A percentile compares a stretch with the other conserved stretches of the same genome.
phyloP scores from a whole-genome alignment of 64 coral and sea anemone species.

The Montipora capricornis region DNA sequence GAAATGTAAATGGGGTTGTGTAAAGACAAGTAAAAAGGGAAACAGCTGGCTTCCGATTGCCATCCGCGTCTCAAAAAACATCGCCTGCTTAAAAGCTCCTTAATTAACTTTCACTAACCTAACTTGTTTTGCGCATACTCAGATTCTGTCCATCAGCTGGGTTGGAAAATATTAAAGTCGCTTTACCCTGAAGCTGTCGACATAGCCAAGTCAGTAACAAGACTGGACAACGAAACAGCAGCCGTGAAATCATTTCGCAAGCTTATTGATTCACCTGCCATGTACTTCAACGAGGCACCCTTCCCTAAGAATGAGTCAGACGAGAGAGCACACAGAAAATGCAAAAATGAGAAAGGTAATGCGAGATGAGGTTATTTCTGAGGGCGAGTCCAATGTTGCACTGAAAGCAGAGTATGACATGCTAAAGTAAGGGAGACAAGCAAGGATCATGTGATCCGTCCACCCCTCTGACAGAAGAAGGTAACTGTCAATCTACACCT shows the following conservation, averaged over 20 bases:
- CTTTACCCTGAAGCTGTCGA: slow-evolving; percentile 78
- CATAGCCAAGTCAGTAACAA: slow-evolving; percentile 65
- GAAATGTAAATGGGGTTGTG: too few species aligned
- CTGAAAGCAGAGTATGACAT: too few species aligned
- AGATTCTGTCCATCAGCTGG: slow-evolving; percentile 82
- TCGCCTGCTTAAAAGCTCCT: too few species aligned
- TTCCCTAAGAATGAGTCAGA: slow-evolving; percentile 91
- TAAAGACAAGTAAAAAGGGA: too few species aligned
- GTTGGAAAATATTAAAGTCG: slow-evolving; percentile 69
- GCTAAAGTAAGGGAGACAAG: too few species aligned
- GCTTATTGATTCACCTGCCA: slow-evolving; percentile 72
- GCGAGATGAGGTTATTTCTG: not conserved
- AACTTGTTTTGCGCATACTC: not conserved
- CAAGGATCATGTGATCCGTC: too few species aligned
- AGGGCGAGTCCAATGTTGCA: too few species aligned
- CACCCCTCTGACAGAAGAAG: too few species aligned
- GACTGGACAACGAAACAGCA: slow-evolving; percentile 42
- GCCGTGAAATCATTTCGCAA: slow-evolving; percentile 67
- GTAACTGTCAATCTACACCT: too few species aligned
- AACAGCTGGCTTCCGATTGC: too few species aligned
- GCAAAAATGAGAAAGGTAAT: slow-evolving; percentile 38
- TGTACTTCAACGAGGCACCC: slow-evolving; percentile 83
- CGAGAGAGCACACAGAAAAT: slow-evolving; percentile 55
- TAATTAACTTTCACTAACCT: not conserved
- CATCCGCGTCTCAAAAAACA: too few species aligned